Conservation (phyloP, 1,140 invertebrate species). For the Hypothenemus hampei region DNA sequence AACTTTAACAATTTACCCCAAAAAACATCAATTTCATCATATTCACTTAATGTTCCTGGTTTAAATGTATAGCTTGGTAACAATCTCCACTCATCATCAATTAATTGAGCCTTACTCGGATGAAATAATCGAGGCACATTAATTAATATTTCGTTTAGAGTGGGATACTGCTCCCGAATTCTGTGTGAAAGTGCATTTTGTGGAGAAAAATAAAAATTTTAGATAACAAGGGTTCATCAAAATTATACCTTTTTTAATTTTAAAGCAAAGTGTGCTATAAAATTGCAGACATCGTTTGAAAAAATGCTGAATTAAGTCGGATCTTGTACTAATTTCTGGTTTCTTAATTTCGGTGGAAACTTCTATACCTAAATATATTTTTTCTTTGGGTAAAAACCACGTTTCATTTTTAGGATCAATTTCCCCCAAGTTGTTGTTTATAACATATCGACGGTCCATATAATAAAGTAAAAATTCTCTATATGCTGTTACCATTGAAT, state of each 20-base stretch:
- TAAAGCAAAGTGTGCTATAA: not conserved
- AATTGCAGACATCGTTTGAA: not conserved
- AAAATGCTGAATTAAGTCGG: not conserved
- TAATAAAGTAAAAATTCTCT: not conserved
- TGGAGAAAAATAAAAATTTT: no score
- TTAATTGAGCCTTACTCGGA: no score
- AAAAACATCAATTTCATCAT: no score
- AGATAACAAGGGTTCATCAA: slow-evolving; percentile 9
- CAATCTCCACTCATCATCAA: no score
- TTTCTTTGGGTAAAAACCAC: not conserved
- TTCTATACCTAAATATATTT: slow-evolving; percentile 5
- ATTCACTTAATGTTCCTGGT: no score
- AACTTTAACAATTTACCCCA: no score
- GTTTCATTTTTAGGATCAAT: not conserved
- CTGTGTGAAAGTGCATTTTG: no score
- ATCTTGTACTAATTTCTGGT: not conserved
- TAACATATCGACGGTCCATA: slow-evolving; percentile 2
- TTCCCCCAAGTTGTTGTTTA: not conserved
- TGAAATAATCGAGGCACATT: no score
- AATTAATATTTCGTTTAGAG: no score
- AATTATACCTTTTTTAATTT: slow-evolving; percentile 5
- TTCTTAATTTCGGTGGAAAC: not conserved
- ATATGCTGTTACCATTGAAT: not conserved
- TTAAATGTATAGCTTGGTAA: no score
- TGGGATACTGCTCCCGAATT: no score